Base-by-base conservation (phyloP, 2,113 vertebrate genomes). In the Zosterops hypoxanthus region DNA sequence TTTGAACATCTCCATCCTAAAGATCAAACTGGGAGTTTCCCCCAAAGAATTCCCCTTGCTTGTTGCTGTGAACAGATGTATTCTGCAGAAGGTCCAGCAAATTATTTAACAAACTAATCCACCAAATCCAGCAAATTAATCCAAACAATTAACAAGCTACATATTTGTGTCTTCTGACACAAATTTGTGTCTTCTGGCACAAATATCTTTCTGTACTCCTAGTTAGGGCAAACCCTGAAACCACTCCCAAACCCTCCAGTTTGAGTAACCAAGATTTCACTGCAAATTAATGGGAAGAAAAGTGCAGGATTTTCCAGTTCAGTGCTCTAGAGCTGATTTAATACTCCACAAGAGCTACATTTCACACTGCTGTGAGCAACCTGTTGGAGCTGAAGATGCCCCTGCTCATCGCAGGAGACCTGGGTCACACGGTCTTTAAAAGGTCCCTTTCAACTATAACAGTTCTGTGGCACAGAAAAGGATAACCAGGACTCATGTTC, bases 1-100 rank as follows among this genome's bases (percentile, higher is more conserved):
- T 47, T 92, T 34, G 21, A 80, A 49, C 59, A 75, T 47, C 26
- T 94, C 59, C 49, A 72, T 90, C 77, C 84, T 90, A 79, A 88
- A 90, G 31, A 85, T 81, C 73, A 93, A 39, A 14, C 46, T 92
- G 53, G 41, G 61, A 63, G 55, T 42, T 83, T 92, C 24, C 20
- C 46, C n/a, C 64, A 75, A 9, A 63, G 44, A 78, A 57, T 79
- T 92, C 60, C 81, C 63, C 57, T 83, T 41, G 59, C 61, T 70
- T 2, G 0, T 44, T 92, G 36, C 21, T 71, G 21, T 36, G 46
- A 65, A n/a, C 4, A 56, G 29, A 31, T 47, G 44, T 22, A 15
- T 12, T 52, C 47, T 89, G 21, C 47, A 50, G 34, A 36, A 84
- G n/a, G 16, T 19, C 70, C 47, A 33, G 50, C 25, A 55, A 34